Conservation (phyloP, 2,113 vertebrate species). For the Muscicapa adusta region DNA sequence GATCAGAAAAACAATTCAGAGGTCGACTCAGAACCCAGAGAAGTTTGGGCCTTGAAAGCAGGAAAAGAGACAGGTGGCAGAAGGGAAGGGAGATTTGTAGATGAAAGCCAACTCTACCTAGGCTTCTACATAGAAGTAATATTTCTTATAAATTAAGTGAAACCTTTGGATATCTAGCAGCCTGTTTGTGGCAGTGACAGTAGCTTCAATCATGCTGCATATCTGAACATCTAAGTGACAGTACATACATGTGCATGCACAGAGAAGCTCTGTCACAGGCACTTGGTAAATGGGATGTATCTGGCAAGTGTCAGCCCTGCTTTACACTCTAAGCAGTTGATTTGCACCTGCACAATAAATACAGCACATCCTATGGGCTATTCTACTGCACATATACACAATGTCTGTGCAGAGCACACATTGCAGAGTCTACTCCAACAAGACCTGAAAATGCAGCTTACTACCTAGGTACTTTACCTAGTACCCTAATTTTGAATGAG, state of each 20-base stretch:
- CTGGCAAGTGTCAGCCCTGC: background rate
- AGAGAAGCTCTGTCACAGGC: background rate
- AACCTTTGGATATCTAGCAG: background rate
- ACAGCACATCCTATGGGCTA: background rate
- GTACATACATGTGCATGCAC: no score
- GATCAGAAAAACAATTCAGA: background rate
- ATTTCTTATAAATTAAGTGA: background rate
- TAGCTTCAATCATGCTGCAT: background rate
- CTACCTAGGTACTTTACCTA: background rate
- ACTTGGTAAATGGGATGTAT: rapidly evolving
- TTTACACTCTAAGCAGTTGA: background rate
- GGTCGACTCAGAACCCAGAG: background rate
- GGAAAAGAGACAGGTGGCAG: background rate
- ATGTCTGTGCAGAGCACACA: background rate
- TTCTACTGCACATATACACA: background rate
- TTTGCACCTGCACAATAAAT: background rate
- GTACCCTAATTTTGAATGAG: background rate
- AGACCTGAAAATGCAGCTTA: background rate
- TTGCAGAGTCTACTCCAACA: background rate
- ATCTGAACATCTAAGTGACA: background rate
- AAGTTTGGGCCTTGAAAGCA: background rate
- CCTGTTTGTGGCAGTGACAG: background rate
- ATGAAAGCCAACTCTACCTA: background rate
- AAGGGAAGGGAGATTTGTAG: background rate
- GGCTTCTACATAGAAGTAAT: background rate